Percentiles rank a stretch among this genome's conserved stretches.
phyloP scores from a whole-genome alignment of 2,888 invertebrate genomes.

The Vannuccia rotundouncinata region DNA sequence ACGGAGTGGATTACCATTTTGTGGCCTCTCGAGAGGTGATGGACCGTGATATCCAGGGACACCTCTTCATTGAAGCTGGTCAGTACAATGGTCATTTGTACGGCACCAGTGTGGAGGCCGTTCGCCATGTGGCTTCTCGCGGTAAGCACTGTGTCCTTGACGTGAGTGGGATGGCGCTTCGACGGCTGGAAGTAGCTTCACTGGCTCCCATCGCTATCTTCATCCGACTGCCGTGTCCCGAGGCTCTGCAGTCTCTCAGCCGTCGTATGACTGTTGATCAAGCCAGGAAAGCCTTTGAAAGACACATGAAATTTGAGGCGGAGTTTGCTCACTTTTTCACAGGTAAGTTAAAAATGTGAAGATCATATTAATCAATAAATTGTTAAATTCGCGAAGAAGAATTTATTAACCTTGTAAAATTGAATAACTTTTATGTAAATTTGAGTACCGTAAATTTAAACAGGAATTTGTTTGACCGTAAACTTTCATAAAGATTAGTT shows the following conservation, averaged over 20 bases:
- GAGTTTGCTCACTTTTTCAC: not conserved
- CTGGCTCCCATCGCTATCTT: slow-evolving; percentile 95
- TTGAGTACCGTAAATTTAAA: too few species aligned
- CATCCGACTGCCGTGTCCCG: slow-evolving; percentile 68
- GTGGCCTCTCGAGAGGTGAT: slow-evolving; percentile 91
- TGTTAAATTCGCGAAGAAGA: too few species aligned
- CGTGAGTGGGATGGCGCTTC: slow-evolving; percentile 98
- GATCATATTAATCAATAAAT: too few species aligned
- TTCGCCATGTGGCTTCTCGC: slow-evolving; percentile 89
- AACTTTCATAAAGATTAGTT: too few species aligned
- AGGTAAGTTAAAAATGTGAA: not conserved
- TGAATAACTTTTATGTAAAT: too few species aligned
- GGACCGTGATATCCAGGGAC: slow-evolving; percentile 79
- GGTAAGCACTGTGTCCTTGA: slow-evolving; percentile 99
- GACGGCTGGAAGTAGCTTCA: slow-evolving; percentile 92
- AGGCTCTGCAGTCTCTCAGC: not conserved
- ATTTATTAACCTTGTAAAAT: too few species aligned
- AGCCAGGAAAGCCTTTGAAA: not conserved
- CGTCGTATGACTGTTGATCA: not conserved
- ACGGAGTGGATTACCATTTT: slow-evolving; percentile 97
- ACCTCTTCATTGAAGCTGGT: slow-evolving; percentile 97
- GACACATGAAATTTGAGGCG: not conserved
- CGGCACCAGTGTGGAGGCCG: slow-evolving; percentile 94
- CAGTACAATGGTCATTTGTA: slow-evolving; percentile 99
- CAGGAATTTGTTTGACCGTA: too few species aligned